Base-by-base conservation (phyloP, 2,113 vertebrate species). In the Meriones unguiculatus region DNA sequence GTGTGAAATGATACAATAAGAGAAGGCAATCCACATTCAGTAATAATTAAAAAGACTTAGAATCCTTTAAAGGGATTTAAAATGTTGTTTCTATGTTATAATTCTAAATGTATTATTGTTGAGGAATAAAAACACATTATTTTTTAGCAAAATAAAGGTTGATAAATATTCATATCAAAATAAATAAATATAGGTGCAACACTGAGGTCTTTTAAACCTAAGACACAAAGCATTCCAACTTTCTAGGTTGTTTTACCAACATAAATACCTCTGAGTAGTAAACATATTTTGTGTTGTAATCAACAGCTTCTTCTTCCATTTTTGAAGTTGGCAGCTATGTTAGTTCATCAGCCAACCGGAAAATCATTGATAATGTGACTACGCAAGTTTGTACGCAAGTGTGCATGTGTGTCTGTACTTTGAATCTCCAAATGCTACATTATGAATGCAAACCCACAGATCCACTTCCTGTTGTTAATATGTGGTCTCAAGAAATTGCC, bases 261-360 rank as follows among this genome's bases (percentile, higher is more conserved):
- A 78, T 54, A 13, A 95, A 62, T 9, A 41, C 86, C 90, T 95
- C 70, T 64, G 67, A 75, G 90, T 17, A 90, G 57, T 89, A 90
- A 67, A 76, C 18, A 15, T 52, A 35, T 15, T 73, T 18, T 89
- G 88, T 85, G 18, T 89, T 76, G 10, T 76, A 87, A 93, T 57
- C 22, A 96, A 80, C 18, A 25, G 32, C 70, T 70, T n/a, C 2
- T 59, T 20, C 65, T 85, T 17, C 82, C 30, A 28, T 65, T 92
- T 92, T 62, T 46, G 73, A 54, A 82, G 78, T 30, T 46, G 7
- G 8, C 24, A 80, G 46, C 10, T n/a, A 46, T 24, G n/a, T 84
- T 35, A 86, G 57, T 88, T 67, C 65, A 24, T 59, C 24, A 67
- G 35, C 11, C 20, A 87, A 28, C 70, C 50, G 81, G 70, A 59